These are phyloP conservation scores for Agrotis puta DNA, from an alignment of 2,888 invertebrate genomes.

Conservation along the genomic window DNA sequence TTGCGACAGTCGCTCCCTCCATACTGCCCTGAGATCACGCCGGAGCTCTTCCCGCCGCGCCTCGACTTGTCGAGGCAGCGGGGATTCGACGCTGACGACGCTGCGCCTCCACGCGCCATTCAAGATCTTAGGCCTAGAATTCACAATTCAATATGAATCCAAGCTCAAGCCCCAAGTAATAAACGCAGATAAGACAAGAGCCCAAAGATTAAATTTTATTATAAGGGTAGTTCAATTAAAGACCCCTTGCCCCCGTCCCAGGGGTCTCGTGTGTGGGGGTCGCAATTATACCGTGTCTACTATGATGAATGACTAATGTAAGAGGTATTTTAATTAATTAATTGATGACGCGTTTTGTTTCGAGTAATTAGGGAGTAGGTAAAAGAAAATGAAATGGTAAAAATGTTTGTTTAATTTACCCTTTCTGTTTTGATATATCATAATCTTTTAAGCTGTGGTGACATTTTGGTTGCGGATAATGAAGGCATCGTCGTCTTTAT, in stretches of 20 bases:
- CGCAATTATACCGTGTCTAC: slow-evolving; percentile 61
- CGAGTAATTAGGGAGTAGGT: slow-evolving; percentile 15
- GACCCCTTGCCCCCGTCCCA: slow-evolving; percentile 46
- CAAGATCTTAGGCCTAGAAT: neutral
- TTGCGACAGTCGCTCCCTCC: no score
- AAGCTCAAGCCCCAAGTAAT: slow-evolving; percentile 58
- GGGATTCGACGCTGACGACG: no score
- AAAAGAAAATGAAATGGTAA: slow-evolving; percentile 1
- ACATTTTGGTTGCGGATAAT: neutral
- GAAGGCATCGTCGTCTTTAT: neutral
- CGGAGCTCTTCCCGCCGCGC: no score
- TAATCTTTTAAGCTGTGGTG: slow-evolving; percentile 18
- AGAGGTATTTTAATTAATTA: slow-evolving; percentile 65
- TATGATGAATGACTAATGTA: slow-evolving; percentile 62
- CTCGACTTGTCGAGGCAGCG: no score
- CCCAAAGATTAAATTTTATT: slow-evolving; percentile 71
- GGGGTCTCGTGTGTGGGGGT: slow-evolving; percentile 60
- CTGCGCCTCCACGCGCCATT: no score
- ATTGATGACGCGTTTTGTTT: slow-evolving; percentile 60
- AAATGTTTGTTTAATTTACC: slow-evolving; percentile 1
- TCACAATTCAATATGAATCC: slow-evolving; percentile 53
- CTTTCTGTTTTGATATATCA: slow-evolving; percentile 22
- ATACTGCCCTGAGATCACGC: no score
- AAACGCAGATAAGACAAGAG: slow-evolving; percentile 65
- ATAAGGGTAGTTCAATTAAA: slow-evolving; percentile 65